Conservation (phyloP, 2,888 invertebrate genomes). For the Hypsopygia costalis region DNA sequence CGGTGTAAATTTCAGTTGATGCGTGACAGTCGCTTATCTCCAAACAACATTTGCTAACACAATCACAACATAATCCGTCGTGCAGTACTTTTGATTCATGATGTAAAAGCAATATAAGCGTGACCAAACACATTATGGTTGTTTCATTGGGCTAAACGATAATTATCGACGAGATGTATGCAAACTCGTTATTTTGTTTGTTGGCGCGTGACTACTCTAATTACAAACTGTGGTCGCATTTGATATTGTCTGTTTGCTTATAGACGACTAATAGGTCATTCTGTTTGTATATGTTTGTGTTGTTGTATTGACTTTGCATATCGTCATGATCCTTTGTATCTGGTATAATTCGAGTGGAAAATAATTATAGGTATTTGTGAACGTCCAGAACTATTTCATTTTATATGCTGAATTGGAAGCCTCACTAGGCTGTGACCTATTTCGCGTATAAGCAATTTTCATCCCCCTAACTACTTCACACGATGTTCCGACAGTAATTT, state of each 20-base stretch:
- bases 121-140: constrained; percentile 44
- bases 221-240: constrained; percentile 43
- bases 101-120: constrained; percentile 44
- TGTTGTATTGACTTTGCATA: constrained; percentile 2
- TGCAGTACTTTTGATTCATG: constrained; percentile 41
- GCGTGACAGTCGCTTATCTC: constrained; percentile 24
- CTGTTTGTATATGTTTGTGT: constrained; percentile 13
- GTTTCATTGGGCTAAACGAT: constrained; percentile 51
- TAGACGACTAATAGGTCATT: constrained; percentile 18
- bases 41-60: constrained; percentile 22
- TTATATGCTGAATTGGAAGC: not conserved
- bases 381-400: not conserved
- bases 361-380: too few species aligned
- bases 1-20: constrained; percentile 18
- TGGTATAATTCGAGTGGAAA: too few species aligned
- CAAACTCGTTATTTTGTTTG: constrained; percentile 46
- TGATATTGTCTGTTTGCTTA: constrained; percentile 36
- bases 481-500: constrained; percentile 5
- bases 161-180: constrained; percentile 51
- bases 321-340: not conserved
- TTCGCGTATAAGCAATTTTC: constrained; percentile 9
- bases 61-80: constrained; percentile 29
- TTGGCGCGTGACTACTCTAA: constrained; percentile 43
- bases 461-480: constrained; percentile 10
- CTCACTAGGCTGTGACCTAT: constrained; percentile 6